Evolutionary conservation across 2,888 invertebrate species (phyloP), one percentile per base, ranked within the genome.

Genomic region (Epistrophe grossulariae): DNA sequence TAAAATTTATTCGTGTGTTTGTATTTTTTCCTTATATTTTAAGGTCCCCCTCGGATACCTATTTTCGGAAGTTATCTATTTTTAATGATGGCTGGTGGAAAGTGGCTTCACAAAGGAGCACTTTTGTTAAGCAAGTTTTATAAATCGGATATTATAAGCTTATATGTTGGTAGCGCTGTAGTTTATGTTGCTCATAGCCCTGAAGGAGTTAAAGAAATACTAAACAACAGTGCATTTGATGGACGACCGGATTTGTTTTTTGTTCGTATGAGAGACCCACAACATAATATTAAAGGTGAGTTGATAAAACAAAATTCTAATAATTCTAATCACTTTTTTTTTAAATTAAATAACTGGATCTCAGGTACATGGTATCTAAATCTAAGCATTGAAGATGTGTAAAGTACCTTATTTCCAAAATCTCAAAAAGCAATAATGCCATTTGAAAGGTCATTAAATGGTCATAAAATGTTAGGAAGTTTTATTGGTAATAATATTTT

Each of bases 31-130:
- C 64, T 55, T 57, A 7, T 73, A 78, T 64, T 89, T 88, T 15
- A 90, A 95, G 96, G 95, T 55, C 95, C 95, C 2, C 94, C 95
- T 0, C 94, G 94, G 28, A 90, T 95, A 55, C 96, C 96, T 1
- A 68, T 95, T 19, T 95, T 94, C 89, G 95, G 96, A 4, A 94
- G 94, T 38, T 95, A 95, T 88, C 94, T 94, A 91, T 93, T 94
- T 50, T 90, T 95, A 55, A 90, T 95, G 52, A 90, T 94, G 74
- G 91, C 94, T 45, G 83, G 94, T 88, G 94, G 93, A 84, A 93
- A 92, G 66, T 94, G 94, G 89, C 91, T 95, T 0, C 93, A 95
- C 15, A 91, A 92, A 66, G 94, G 94, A 0, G 92, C 95, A 24
- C 89, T 92, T 1, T 93, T 93, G 71, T 91, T 95, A 0, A 93